Base-by-base conservation (phyloP, 2,797 vertebrate species). In the Lates japonicus region DNA sequence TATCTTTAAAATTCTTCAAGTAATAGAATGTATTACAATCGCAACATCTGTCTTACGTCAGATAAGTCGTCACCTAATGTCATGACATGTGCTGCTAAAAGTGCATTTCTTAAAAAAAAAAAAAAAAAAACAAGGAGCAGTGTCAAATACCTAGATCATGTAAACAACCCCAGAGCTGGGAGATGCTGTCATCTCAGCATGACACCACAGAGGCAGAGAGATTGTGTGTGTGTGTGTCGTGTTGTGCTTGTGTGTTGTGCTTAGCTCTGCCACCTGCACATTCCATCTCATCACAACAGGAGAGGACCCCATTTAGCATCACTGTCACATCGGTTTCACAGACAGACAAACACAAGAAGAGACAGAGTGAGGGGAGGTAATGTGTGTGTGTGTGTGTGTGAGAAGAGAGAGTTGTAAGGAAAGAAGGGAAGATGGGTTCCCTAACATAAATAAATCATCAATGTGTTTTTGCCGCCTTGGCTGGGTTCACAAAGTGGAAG, bases 401-500 rank as follows among this genome's bases (percentile, higher is more conserved):
- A n/a, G n/a, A n/a, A 59, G 42, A 74, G 41, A 37, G 69, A 25
- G 74, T 57, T 72, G 71, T 75, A 67, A 73, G 11, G 25, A 60
- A 71, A 59, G 58, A 73, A 39, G 19, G 46, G 44, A 82, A 69
- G 78, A 84, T 54, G 82, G 78, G 80, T 76, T 90, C 80, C 85
- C 86, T 58, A 48, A 81, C 78, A 90, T 92, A 81, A 92, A 92
- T 93, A 92, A 93, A 91, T 93, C 89, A 93, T 90, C 78, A 85
- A 61, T 79, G 68, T 67, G 64, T 88, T 90, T 77, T 69, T n/a
- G 39, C 77, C 64, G 51, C 80, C 68, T 81, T 39, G 58, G 54
- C 70, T 73, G 41, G 86, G 72, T 83, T 91, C 88, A 87, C 83
- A 59, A 75, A n/a, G 83, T 66, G 69, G 78, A 81, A 54, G 80